Conservation (phyloP, 2,797 vertebrate genomes). For the Oreochromis mossambicus region DNA sequence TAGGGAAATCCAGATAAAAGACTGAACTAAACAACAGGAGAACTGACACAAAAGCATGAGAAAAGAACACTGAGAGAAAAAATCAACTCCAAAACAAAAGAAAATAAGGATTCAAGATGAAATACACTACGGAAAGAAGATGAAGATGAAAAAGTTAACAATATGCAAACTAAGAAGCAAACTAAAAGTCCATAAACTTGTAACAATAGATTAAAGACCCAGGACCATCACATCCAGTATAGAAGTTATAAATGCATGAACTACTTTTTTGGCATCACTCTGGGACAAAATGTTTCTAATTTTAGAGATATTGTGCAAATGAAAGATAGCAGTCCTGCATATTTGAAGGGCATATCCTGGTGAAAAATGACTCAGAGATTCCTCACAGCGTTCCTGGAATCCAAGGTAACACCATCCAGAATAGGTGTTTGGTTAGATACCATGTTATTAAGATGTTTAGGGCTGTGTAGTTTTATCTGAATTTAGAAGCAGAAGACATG, state of each 20-base stretch:
- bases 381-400: not conserved
- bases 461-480: not conserved
- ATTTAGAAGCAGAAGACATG: not conserved
- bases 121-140: not conserved
- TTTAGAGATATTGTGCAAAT: not conserved
- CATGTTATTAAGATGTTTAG: not conserved
- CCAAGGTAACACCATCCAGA: not conserved
- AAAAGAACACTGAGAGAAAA: not conserved
- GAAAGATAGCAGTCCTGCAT: not conserved
- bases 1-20: not conserved
- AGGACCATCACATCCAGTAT: not conserved
- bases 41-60: not conserved
- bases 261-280: not conserved
- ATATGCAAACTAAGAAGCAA: not conserved
- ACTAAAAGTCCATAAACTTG: not conserved
- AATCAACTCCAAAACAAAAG: not conserved
- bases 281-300: not conserved
- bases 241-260: not conserved
- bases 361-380: not conserved
- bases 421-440: not conserved
- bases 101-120: not conserved
- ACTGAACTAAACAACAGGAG: not conserved
- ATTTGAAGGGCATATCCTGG: not conserved
- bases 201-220: not conserved
- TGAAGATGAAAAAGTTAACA: not conserved